Conservation (phyloP, 2,113 vertebrate species). For the Rhabdomys dilectus region DNA sequence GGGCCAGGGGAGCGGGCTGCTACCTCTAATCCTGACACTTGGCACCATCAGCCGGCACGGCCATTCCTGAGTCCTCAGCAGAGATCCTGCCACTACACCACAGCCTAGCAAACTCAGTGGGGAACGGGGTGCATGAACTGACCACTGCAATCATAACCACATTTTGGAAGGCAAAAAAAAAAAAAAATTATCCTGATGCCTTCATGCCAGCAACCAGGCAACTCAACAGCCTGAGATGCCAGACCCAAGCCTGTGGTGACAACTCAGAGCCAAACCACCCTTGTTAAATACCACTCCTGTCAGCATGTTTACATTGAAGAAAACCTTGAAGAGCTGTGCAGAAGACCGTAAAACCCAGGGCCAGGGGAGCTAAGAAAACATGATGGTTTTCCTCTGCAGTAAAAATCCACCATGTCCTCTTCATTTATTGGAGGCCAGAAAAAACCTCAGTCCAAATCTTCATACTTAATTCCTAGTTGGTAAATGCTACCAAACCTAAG, state of each 20-base stretch:
- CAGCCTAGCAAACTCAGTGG: neutral
- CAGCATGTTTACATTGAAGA: conserved; percentile 45
- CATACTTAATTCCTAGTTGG: conserved; percentile 58
- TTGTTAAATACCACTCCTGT: conserved; percentile 35
- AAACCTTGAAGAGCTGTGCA: conserved; percentile 43
- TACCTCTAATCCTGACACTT: neutral
- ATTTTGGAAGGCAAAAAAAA: neutral
- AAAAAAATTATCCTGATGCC: neutral
- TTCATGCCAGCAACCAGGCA: conserved; percentile 26
- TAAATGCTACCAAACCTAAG: conserved; percentile 20
- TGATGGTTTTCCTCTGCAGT: neutral
- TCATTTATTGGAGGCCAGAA: conserved; percentile 52
- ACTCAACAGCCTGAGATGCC: conserved; percentile 44
- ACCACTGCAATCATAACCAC: conserved; percentile 42
- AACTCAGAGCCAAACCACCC: conserved; percentile 53
- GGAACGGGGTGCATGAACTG: neutral
- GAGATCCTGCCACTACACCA: neutral
- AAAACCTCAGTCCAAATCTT: conserved; percentile 15
- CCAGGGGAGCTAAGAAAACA: conserved; percentile 1
- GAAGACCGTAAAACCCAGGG: conserved; percentile 53
- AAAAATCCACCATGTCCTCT: conserved; percentile 33
- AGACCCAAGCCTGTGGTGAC: neutral
- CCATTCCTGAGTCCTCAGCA: neutral
- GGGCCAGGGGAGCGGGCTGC: neutral
- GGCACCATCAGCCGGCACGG: neutral